A percentile compares a stretch with the other conserved stretches of the same genome.
phyloP scores from a whole-genome alignment of 2,113 vertebrate genomes.

The Ptilorrhoa leucosticta region DNA sequence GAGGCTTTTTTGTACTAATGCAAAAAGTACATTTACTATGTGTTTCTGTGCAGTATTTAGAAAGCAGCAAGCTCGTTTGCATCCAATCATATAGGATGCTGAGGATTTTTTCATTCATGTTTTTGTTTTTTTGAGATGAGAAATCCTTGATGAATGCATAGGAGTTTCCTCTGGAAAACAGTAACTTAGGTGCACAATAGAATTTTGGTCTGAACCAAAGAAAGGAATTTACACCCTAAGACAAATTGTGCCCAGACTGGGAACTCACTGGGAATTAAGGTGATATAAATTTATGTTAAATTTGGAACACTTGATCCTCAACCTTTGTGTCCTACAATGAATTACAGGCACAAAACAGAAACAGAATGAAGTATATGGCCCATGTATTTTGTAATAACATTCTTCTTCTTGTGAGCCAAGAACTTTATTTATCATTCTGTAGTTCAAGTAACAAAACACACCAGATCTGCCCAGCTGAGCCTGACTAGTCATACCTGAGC shows the following conservation, averaged over 20 bases:
- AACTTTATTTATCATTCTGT: background rate
- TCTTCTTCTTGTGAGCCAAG: constrained; percentile 6
- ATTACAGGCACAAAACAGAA: background rate
- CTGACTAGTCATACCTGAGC: background rate
- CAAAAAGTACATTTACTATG: background rate
- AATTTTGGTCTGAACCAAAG: background rate
- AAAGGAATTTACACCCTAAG: background rate
- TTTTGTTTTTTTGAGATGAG: background rate
- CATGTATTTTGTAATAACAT: background rate
- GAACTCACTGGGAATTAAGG: background rate
- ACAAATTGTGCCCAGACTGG: background rate
- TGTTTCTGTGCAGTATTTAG: background rate
- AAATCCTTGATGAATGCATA: background rate
- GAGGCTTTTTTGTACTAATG: background rate
- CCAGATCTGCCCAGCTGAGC: background rate
- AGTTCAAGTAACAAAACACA: background rate
- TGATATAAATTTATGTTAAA: constrained; percentile 1
- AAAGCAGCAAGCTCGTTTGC: background rate
- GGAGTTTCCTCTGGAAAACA: background rate
- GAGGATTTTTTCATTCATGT: background rate
- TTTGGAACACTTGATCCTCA: constrained; percentile 3
- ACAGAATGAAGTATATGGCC: background rate
- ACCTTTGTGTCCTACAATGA: background rate
- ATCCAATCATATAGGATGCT: background rate
- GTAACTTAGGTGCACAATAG: background rate